Conservation (phyloP, 2,888 invertebrate species). For the Gymnosoma rotundatum region DNA sequence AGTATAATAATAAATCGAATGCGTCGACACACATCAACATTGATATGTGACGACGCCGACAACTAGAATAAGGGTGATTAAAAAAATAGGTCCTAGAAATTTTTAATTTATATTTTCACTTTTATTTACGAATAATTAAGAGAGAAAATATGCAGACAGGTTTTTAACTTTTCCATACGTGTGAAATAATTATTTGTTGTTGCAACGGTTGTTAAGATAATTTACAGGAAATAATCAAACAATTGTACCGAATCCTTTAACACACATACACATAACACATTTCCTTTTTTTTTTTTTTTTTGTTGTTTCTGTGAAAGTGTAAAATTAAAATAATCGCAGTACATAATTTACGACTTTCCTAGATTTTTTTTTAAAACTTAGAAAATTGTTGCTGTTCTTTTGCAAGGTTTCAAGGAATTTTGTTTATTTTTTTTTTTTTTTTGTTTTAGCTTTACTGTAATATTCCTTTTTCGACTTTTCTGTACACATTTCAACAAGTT, state of each 20-base stretch:
- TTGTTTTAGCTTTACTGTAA: constrained; percentile 13
- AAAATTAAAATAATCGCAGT: not conserved
- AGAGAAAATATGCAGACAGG: not conserved
- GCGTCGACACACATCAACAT: too few species aligned
- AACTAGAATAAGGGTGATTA: too few species aligned
- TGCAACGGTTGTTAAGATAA: not conserved
- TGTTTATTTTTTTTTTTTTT: constrained; percentile 39
- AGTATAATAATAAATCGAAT: too few species aligned
- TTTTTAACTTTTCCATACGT: not conserved
- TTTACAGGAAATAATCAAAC: not conserved
- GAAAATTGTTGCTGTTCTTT: constrained; percentile 64
- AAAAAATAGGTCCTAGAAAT: not conserved
- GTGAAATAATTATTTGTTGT: not conserved
- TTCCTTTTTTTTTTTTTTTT: not conserved
- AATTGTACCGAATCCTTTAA: constrained; percentile 2
- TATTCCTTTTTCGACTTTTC: constrained; percentile 28
- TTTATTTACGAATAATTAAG: constrained; percentile 30
- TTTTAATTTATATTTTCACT: constrained; percentile 43
- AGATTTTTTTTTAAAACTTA: constrained; percentile 48
- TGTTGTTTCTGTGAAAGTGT: not conserved
- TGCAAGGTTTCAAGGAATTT: constrained; percentile 67
- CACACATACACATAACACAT: not conserved
- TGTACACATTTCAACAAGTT: constrained; percentile 67
- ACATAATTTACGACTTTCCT: constrained; percentile 65
- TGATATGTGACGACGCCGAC: too few species aligned